phyloP scores from a whole-genome alignment of 2,797 vertebrate genomes.

The Poeciliopsis paucimaculata region DNA sequence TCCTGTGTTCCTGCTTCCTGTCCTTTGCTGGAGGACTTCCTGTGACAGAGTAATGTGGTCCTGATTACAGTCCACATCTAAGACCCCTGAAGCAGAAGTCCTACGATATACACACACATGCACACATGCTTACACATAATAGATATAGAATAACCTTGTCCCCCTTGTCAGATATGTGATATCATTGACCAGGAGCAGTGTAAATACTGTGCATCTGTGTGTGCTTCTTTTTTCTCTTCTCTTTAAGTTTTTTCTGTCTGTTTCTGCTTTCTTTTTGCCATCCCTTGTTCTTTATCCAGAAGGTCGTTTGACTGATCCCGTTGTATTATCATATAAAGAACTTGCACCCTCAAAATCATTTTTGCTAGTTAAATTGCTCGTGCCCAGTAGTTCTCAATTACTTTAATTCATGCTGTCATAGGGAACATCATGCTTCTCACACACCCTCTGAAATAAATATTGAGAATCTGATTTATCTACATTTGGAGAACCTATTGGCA shows the following conservation, averaged over 20 bases:
- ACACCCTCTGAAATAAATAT: too few relatives aligned
- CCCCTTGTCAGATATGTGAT: constrained; percentile 84
- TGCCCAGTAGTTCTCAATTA: too few relatives aligned
- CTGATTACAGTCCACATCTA: constrained; percentile 85
- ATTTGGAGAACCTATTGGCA: too few relatives aligned
- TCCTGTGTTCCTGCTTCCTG: constrained; percentile 79
- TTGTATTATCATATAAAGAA: constrained; percentile 41
- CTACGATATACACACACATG: constrained; percentile 41
- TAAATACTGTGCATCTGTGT: constrained; percentile 72
- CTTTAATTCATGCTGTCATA: too few relatives aligned
- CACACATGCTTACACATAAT: constrained; percentile 25
- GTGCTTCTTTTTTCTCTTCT: constrained; percentile 57
- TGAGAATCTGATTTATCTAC: too few relatives aligned
- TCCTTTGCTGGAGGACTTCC: constrained; percentile 87
- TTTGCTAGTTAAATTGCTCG: too few relatives aligned
- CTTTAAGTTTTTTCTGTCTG: constrained; percentile 60
- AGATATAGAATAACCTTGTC: constrained; percentile 80
- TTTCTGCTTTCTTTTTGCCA: constrained; percentile 52
- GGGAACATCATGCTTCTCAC: too few relatives aligned
- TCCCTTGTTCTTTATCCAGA: constrained; percentile 66
- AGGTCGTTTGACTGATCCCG: constrained; percentile 60
- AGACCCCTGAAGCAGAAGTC: constrained; percentile 84
- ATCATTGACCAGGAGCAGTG: constrained; percentile 85
- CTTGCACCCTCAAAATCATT: too few relatives aligned
- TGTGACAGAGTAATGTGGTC: constrained; percentile 88